Conservation (phyloP, 2,797 vertebrate species). For the Peromyscus attwateri region DNA sequence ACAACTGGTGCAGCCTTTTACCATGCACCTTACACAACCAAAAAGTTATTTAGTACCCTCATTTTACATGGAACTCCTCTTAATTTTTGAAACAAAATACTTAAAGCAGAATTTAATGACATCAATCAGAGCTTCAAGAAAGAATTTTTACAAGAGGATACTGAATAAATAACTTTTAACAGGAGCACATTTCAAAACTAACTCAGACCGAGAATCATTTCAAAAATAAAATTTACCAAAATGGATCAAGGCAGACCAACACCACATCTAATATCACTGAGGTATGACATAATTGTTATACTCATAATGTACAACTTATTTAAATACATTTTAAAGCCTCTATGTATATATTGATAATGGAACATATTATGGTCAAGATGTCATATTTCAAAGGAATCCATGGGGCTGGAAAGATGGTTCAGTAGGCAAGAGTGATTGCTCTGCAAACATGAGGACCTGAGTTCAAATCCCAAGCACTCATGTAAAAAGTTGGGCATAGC, state of each 20-base stretch:
- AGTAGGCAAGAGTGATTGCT: background rate
- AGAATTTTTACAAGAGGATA: background rate
- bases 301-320: background rate
- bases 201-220: slow-evolving; percentile 19
- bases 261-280: background rate
- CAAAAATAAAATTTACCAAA: slow-evolving; percentile 64
- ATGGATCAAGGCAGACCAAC: slow-evolving; percentile 31
- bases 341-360: background rate
- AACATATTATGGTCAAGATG: background rate
- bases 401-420: background rate
- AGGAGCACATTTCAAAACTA: slow-evolving; percentile 20
- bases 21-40: background rate
- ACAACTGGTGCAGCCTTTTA: background rate
- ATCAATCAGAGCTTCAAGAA: slow-evolving; percentile 42
- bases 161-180: slow-evolving; percentile 36
- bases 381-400: slow-evolving; percentile 55
- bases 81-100: slow-evolving; percentile 63
- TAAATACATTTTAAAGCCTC: background rate
- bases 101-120: slow-evolving; percentile 49
- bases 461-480: background rate
- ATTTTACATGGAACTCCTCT: background rate
- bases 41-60: slow-evolving; percentile 29
- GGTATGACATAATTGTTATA: background rate
- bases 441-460: background rate
- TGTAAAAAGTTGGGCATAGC: background rate